A percentile compares a stretch with the other conserved stretches of the same genome.
phyloP scores from a whole-genome alignment of 2,113 vertebrate species.

The Corythornis vintsioides region DNA sequence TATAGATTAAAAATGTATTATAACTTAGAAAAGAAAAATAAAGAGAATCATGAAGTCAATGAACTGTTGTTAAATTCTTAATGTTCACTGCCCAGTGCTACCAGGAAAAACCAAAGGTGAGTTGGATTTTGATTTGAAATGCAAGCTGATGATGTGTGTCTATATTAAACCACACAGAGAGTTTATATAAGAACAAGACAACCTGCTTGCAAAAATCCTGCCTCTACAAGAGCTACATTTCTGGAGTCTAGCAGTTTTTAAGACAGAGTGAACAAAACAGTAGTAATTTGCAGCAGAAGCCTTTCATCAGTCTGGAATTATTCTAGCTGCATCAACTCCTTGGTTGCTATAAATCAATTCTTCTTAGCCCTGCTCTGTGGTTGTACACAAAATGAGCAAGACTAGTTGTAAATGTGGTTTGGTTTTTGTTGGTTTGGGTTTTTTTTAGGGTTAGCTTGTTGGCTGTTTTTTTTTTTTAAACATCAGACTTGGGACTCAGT shows the following conservation, averaged over 20 bases:
- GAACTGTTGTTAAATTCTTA: neutral
- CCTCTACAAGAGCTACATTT: neutral
- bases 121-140: neutral
- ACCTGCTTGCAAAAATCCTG: neutral
- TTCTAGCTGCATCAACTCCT: constrained; percentile 14
- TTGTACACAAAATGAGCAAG: neutral
- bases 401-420: neutral
- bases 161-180: neutral
- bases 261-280: neutral
- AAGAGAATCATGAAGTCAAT: neutral
- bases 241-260: neutral
- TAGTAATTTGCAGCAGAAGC: constrained; percentile 18
- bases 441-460: too few relatives aligned
- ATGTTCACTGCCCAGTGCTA: neutral
- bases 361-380: neutral
- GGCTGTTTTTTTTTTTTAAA: neutral
- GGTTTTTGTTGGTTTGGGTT: neutral
- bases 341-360: constrained; percentile 18
- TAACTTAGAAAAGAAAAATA: neutral
- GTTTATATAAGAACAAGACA: neutral
- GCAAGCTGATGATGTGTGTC: neutral
- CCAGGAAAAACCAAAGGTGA: neutral
- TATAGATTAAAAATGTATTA: neutral
- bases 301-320: constrained; percentile 22
- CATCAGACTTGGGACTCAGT: neutral